These are phyloP conservation scores for Glossosoma conforme DNA, from an alignment of 1,140 invertebrate genomes.

Conservation along the genomic window DNA sequence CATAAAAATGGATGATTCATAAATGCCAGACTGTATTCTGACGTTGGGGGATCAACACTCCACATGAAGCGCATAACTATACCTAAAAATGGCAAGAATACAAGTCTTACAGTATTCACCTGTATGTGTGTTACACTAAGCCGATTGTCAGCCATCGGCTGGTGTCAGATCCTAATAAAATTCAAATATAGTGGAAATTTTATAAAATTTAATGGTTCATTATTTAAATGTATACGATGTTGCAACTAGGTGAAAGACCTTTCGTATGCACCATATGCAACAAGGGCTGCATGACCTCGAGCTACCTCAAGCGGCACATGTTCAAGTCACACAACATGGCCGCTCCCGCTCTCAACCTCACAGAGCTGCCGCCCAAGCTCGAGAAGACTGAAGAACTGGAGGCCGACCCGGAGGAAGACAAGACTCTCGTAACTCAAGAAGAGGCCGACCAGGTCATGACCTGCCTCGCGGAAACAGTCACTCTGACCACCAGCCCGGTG, in stretches of 20 bases:
- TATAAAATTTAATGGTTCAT: too few species aligned
- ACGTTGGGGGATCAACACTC: too few species aligned
- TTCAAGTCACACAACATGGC: constrained; percentile 35
- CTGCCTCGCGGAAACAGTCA: constrained; percentile 13
- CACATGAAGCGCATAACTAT: too few species aligned
- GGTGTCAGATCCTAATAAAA: too few species aligned
- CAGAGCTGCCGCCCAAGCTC: not conserved
- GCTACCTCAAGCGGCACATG: constrained; percentile 39
- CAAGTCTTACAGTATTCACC: too few species aligned
- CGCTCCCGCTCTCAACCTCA: not conserved
- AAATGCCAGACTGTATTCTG: too few species aligned
- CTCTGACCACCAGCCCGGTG: constrained; percentile 11
- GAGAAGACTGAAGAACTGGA: constrained; percentile 2
- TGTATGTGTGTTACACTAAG: too few species aligned
- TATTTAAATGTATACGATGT: constrained; percentile 1
- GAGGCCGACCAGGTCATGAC: constrained; percentile 13
- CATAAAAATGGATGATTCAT: too few species aligned
- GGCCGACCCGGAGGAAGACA: not conserved
- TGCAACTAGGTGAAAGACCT: constrained; percentile 47
- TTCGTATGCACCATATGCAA: constrained; percentile 46
- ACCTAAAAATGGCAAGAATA: too few species aligned
- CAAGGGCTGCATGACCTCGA: constrained; percentile 42
- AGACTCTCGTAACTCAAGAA: not conserved
- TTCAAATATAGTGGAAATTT: too few species aligned
- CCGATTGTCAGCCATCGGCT: too few species aligned